Evolutionary conservation across 2,888 invertebrate genomes (phyloP), one percentile per base, ranked within the genome.

Genomic region (Drosophila neonasuta): DNA sequence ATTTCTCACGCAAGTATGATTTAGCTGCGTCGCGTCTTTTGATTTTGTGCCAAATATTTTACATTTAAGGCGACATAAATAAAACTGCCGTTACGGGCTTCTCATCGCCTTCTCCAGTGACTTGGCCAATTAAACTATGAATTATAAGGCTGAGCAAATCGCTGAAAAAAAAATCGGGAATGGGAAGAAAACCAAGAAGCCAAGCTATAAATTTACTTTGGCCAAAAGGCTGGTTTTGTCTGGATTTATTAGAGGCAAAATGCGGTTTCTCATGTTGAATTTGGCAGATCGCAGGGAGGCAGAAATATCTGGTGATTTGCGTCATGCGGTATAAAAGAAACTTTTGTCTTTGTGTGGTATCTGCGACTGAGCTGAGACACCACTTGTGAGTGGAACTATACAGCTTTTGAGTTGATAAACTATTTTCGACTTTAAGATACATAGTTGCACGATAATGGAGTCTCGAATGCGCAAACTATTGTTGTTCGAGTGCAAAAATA

Each of bases 111-210:
- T 61, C 46, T 9, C 36, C 50, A 74, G 54, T 34, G 76, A 60
- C 77, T 76, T 85, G 64, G 86, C 83, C 83, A 84, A 87, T 84
- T 83, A 83, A 83, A 87, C 78, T 71, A 75, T 87, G 80, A 83
- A 72, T 87, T 84, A 84, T 85, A 87, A 80, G 79, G 70, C 64
- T 39, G 55, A 80, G 79, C 82, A 81, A 85, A 73, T 75, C 78
- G 78, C 64, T 57, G 84, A 84, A 20, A 7, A 36, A 13, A 8
- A 24, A 45, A 24, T 5, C 6, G 24, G 15, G 8, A 34, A 44
- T 48, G 45, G 8, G 15, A 45, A 34, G 32, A 6, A 45, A 24
- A n/a, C 30, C 15, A 48, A 52, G 59, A 57, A 73, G 63, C 62
- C 61, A 66, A 83, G 74, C 71, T 87, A 82, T 82, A 82, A 82